phyloP scores from a whole-genome alignment of 2,888 invertebrate species.

The Conistra vaccinii region DNA sequence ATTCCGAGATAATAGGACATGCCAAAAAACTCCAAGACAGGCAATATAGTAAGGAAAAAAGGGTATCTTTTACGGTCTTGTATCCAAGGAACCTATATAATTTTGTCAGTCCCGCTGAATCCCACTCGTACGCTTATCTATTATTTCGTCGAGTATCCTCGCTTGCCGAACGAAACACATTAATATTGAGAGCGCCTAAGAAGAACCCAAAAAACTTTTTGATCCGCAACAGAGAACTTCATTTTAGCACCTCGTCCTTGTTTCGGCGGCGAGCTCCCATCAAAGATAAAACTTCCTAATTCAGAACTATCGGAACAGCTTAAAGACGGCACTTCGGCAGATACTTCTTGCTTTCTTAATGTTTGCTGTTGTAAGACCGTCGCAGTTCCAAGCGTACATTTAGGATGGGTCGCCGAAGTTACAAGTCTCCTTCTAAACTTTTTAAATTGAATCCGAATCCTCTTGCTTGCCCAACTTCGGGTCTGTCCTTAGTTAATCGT shows the following conservation, averaged over 20 bases:
- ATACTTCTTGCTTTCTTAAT: slow-evolving; percentile 65
- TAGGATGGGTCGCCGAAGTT: slow-evolving; percentile 67
- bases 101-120: slow-evolving; percentile 18
- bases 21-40: slow-evolving; percentile 41
- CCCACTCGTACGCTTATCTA: slow-evolving; percentile 22
- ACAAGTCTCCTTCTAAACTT: slow-evolving; percentile 77
- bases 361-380: slow-evolving; percentile 59
- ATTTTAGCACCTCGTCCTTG: slow-evolving; percentile 42
- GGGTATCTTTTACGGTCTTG: slow-evolving; percentile 26
- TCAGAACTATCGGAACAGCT: slow-evolving; percentile 62
- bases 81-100: slow-evolving; percentile 32
- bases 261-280: slow-evolving; percentile 26
- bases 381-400: slow-evolving; percentile 70
- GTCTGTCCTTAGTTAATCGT: slow-evolving; percentile 68
- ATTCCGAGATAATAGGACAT: slow-evolving; percentile 55
- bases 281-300: slow-evolving; percentile 63
- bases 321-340: slow-evolving; percentile 43
- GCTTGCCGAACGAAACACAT: slow-evolving; percentile 13
- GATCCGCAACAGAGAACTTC: slow-evolving; percentile 24
- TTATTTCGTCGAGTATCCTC: slow-evolving; percentile 37
- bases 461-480: slow-evolving; percentile 63
- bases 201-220: slow-evolving; percentile 24
- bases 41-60: slow-evolving; percentile 43
- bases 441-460: slow-evolving; percentile 82
- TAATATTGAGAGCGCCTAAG: slow-evolving; percentile 34